These are phyloP conservation scores for Cyclina sinensis DNA, from an alignment of 1,140 invertebrate species.

Conservation along the genomic window DNA sequence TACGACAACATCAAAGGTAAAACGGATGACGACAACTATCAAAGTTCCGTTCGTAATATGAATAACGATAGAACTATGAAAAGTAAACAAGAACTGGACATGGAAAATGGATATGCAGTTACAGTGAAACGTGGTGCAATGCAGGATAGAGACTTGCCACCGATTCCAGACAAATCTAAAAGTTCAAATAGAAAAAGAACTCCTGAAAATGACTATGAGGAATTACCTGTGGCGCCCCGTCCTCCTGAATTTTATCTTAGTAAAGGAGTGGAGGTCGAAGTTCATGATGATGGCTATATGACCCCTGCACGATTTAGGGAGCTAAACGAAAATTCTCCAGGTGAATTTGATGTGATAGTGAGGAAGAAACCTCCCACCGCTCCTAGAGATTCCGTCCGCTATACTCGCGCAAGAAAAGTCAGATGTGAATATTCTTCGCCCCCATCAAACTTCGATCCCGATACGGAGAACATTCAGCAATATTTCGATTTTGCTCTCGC, in stretches of 20 bases:
- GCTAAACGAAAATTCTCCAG: slow-evolving; percentile 56
- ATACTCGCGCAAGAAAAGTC: slow-evolving; percentile 66
- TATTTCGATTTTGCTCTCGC: slow-evolving; percentile 26
- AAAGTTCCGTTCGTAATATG: slow-evolving; percentile 2
- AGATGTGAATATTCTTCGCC: slow-evolving; percentile 65
- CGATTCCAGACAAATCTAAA: slow-evolving; percentile 72
- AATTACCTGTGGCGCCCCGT: slow-evolving; percentile 79
- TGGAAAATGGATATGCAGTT: slow-evolving; percentile 55
- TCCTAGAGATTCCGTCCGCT: slow-evolving; percentile 67
- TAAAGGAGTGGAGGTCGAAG: slow-evolving; percentile 26
- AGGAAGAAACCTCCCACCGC: slow-evolving; percentile 74
- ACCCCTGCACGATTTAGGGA: slow-evolving; percentile 73
- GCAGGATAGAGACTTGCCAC: slow-evolving; percentile 81
- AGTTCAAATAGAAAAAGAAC: slow-evolving; percentile 44
- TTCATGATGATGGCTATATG: slow-evolving; percentile 80
- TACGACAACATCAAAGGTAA: slow-evolving; percentile 17
- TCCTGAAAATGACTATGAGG: slow-evolving; percentile 82
- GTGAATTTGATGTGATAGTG: slow-evolving; percentile 65
- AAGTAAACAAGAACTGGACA: slow-evolving; percentile 27
- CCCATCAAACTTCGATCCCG: neutral
- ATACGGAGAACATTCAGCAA: slow-evolving; percentile 34
- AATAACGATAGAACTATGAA: neutral
- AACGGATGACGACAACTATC: neutral
- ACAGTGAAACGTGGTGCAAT: slow-evolving; percentile 50
- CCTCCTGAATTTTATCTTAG: slow-evolving; percentile 69